Evolutionary conservation across 2,888 invertebrate genomes (phyloP).

Genomic region (Eilema depressum): DNA sequence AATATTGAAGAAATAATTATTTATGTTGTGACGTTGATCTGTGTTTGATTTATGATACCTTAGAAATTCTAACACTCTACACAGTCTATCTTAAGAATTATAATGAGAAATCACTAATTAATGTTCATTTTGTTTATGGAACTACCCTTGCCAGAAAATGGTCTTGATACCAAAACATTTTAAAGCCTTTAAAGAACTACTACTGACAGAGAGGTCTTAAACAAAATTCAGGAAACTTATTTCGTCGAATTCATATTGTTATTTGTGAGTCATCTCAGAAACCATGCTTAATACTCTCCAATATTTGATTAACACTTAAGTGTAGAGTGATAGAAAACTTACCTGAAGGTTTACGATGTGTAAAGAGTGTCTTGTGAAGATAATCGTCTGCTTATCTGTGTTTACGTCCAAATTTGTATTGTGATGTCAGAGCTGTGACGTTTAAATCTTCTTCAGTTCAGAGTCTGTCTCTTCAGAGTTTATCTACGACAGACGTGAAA

Average conservation of each 20-base stretch:
- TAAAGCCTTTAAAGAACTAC: neutral
- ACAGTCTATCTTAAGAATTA: slow-evolving; percentile 19
- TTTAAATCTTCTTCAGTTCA: slow-evolving; percentile 27
- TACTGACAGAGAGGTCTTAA: neutral
- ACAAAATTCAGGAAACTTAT: neutral
- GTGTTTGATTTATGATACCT: slow-evolving; percentile 70
- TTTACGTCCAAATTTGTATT: slow-evolving; percentile 43
- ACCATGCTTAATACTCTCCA: neutral
- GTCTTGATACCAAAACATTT: neutral
- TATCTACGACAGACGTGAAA: slow-evolving; percentile 20
- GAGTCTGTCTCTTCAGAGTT: slow-evolving; percentile 12
- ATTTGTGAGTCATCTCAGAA: neutral
- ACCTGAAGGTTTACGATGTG: slow-evolving; percentile 38
- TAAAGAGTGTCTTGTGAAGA: slow-evolving; percentile 34
- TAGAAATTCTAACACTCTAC: slow-evolving; percentile 36
- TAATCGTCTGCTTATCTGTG: slow-evolving; percentile 47
- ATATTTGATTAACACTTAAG: slow-evolving; percentile 21
- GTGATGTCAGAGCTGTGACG: slow-evolving; percentile 48
- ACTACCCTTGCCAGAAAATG: neutral
- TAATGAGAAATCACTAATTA: neutral
- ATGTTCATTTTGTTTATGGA: neutral
- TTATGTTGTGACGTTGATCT: slow-evolving; percentile 74
- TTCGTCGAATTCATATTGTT: neutral
- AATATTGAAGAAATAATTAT: slow-evolving; percentile 80
- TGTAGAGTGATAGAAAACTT: slow-evolving; percentile 42